phyloP scores from a whole-genome alignment of 2,113 vertebrate genomes.

The Aptenodytes patagonicus region DNA sequence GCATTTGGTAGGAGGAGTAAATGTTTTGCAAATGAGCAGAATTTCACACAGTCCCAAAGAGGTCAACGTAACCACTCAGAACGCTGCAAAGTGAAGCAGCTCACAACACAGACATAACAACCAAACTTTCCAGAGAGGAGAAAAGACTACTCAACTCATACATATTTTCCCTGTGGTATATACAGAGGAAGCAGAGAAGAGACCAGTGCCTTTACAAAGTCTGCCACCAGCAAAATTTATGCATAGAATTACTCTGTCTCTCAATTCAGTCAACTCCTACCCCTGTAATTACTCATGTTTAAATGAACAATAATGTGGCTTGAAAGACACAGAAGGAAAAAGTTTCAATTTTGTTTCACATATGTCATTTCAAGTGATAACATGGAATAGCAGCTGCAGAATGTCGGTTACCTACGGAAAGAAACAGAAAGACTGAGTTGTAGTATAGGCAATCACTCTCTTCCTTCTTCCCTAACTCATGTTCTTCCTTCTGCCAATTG shows the following conservation, averaged over 20 bases:
- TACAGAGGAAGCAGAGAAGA: not conserved
- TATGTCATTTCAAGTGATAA: not conserved
- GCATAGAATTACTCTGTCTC: not conserved
- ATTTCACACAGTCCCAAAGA: not conserved
- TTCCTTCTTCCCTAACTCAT: not conserved
- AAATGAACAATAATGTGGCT: not conserved
- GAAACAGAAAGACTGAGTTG: not conserved
- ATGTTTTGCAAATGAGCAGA: not conserved
- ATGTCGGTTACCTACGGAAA: not conserved
- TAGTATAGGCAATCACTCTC: not conserved
- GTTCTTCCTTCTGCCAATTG: not conserved
- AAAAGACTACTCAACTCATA: not conserved
- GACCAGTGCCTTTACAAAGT: not conserved
- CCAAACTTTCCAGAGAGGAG: not conserved
- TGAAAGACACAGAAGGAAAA: not conserved
- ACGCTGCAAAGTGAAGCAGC: not conserved
- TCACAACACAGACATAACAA: not conserved
- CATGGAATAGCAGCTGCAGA: not conserved
- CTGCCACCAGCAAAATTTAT: not conserved
- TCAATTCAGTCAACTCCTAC: not conserved
- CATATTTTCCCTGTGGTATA: not conserved
- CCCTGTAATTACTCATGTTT: not conserved
- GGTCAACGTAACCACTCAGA: not conserved
- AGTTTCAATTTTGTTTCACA: not conserved
- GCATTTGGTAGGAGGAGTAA: not conserved